Conservation (phyloP, 1,140 invertebrate genomes). For the Drosophila novamexicana region DNA sequence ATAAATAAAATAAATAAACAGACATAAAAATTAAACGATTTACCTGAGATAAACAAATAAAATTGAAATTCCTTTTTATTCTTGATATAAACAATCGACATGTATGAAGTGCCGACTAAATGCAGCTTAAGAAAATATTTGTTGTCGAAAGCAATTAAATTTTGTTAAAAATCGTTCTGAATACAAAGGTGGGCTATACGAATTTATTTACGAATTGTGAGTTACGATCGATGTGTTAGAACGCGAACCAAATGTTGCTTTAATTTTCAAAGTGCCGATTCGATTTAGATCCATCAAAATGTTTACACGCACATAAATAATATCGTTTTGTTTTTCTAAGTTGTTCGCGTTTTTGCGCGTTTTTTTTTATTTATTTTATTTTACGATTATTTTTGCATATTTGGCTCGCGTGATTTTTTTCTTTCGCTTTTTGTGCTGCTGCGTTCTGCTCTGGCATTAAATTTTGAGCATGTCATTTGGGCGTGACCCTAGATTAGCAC, state of each 20-base stretch:
- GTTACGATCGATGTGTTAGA: constrained; percentile 35
- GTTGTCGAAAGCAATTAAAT: constrained; percentile 3
- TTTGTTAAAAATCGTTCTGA: constrained; percentile 1
- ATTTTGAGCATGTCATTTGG: constrained; percentile 36
- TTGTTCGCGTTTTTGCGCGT: constrained; percentile 18
- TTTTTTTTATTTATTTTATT: constrained; percentile 39
- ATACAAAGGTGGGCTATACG: constrained; percentile 14
- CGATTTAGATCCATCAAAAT: constrained; percentile 56
- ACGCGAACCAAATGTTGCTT: constrained; percentile 45
- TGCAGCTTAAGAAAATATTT: not conserved
- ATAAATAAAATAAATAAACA: constrained; percentile 15
- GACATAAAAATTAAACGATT: constrained; percentile 4
- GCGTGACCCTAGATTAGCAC: constrained; percentile 51
- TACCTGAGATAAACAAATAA: constrained; percentile 20
- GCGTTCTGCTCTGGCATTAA: constrained; percentile 24
- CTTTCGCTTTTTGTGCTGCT: constrained; percentile 16
- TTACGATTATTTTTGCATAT: constrained; percentile 43
- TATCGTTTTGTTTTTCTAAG: constrained; percentile 45
- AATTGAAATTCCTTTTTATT: not conserved
- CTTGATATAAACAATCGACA: constrained; percentile 8
- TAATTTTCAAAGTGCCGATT: constrained; percentile 29
- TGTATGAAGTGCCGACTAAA: not conserved
- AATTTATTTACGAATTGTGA: constrained; percentile 38
- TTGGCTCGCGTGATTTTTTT: constrained; percentile 19
- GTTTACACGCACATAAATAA: constrained; percentile 65